Evolutionary conservation across 37 sponge, comb jelly and placozoan genomes (phyloP).

Genomic region (Corticium candelabrum): DNA sequence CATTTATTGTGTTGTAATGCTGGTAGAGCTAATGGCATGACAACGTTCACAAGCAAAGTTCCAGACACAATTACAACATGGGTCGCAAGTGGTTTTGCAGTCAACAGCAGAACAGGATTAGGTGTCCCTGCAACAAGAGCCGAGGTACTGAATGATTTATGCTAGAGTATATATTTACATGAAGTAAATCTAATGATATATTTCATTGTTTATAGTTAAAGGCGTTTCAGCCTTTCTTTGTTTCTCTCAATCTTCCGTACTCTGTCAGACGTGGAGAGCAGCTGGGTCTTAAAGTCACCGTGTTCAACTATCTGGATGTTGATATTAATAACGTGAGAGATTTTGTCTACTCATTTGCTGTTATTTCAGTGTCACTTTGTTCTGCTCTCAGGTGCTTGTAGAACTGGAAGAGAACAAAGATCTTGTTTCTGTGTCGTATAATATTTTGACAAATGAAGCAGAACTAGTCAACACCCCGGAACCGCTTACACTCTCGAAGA

Average conservation of each 20-base stretch:
- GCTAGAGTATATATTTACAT: no score
- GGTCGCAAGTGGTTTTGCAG: constrained; percentile 20
- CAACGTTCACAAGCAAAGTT: not conserved
- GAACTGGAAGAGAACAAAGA: no score
- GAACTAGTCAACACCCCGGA: not conserved
- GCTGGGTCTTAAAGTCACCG: constrained; percentile 2
- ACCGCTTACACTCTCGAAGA: not conserved
- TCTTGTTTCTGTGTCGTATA: no score
- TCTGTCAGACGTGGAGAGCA: constrained; percentile 20
- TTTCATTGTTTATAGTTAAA: constrained; percentile 1
- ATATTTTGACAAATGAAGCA: no score
- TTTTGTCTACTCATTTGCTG: no score
- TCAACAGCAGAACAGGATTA: not conserved
- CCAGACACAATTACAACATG: constrained; percentile 17
- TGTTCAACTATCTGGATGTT: constrained; percentile 12
- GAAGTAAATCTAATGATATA: no score
- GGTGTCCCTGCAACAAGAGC: constrained; percentile 5
- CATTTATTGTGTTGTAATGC: not conserved
- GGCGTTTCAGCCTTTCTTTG: constrained; percentile 18
- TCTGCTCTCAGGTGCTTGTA: no score
- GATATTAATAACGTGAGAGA: not conserved
- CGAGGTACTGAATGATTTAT: not conserved
- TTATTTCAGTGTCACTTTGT: no score
- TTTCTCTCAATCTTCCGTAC: constrained; percentile 12
- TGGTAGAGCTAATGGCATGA: not conserved